Evolutionary conservation across 2,888 invertebrate species (phyloP).

Genomic region (Apodemia mormo): DNA sequence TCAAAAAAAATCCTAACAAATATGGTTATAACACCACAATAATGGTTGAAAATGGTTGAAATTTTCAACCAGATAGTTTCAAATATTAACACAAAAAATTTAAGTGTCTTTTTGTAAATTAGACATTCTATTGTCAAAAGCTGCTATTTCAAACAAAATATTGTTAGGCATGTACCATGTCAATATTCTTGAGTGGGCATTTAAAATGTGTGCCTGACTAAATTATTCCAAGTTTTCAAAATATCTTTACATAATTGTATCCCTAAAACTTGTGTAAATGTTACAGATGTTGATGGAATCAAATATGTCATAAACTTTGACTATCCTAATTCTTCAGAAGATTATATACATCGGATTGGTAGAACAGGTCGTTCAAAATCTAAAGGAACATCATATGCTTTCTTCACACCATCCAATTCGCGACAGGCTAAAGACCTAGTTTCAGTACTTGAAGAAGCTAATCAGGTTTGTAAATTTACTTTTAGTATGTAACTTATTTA

Average conservation of each 20-base stretch:
- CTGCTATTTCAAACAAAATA: too few species aligned
- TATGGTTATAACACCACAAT: too few species aligned
- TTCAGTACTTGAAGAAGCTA: slow-evolving; percentile 93
- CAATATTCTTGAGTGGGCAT: too few species aligned
- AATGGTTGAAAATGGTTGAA: too few species aligned
- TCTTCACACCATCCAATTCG: slow-evolving; percentile 94
- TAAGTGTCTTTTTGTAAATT: too few species aligned
- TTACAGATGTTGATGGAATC: slow-evolving; percentile 96
- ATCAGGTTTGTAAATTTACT: slow-evolving; percentile 83
- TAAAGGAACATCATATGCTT: slow-evolving; percentile 96
- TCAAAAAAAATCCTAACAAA: too few species aligned
- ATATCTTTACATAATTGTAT: slow-evolving; percentile 38
- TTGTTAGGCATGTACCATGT: too few species aligned
- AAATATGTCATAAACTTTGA: slow-evolving; percentile 98
- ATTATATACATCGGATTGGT: slow-evolving; percentile 97
- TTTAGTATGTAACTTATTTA: neutral
- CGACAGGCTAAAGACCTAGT: slow-evolving; percentile 94
- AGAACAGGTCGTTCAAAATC: slow-evolving; percentile 94
- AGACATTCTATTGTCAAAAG: too few species aligned
- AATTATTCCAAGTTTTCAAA: neutral
- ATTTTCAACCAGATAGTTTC: too few species aligned
- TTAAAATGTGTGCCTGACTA: neutral
- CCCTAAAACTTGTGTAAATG: neutral
- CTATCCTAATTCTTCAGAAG: slow-evolving; percentile 97
- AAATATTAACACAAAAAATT: too few species aligned